Base-by-base conservation (phyloP, 1,140 invertebrate species). In the Neodiprion pinetum region DNA sequence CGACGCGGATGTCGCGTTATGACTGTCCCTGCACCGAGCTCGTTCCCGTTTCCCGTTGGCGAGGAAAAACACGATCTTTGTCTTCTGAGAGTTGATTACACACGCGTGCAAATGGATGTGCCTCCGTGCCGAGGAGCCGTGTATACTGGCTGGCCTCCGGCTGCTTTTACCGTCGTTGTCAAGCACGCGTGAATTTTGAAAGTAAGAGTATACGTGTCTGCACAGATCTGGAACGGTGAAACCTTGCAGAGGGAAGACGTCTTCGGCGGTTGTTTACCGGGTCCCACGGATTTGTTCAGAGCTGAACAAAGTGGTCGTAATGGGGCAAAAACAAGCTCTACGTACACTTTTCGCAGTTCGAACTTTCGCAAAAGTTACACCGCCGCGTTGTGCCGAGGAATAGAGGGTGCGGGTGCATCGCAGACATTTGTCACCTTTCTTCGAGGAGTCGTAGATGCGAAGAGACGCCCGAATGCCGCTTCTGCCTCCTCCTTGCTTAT, bases 401-500 rank as follows among this genome's bases (percentile, higher is more conserved):
- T 79, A 80, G 79, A 80, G 61, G 28, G 11, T 61, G 53, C n/a
- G 53, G 53, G 53, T 61, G 53, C 53, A 17, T 14, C 12, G 79
- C 82, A 80, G 81, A 80, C 85, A 86, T 86, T 87, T 87, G 84
- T 86, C 85, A 87, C 84, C 73, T 78, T 79, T 17, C 53, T 61
- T 61, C 53, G 11, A 61, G 53, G n/a, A 8, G 53, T 9, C 53
- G 53, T 61, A 12, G 11, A 1, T 40, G 53, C 53, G 53, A 12
- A 0, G 53, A 12, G 4, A 61, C 53, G 4, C 53, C 53, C 53
- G 53, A 61, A 61, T 9, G 11, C n/a, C 53, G n/a, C 53, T 40
- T 40, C 53, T 72, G 72, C 80, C 77, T 77, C 77, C 80, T 17
- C 67, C 76, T 81, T 85, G 80, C 85, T 86, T 85, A 86, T 85